These are phyloP conservation scores for Globia sparganii DNA, from an alignment of 2,888 invertebrate genomes.

Conservation along the genomic window DNA sequence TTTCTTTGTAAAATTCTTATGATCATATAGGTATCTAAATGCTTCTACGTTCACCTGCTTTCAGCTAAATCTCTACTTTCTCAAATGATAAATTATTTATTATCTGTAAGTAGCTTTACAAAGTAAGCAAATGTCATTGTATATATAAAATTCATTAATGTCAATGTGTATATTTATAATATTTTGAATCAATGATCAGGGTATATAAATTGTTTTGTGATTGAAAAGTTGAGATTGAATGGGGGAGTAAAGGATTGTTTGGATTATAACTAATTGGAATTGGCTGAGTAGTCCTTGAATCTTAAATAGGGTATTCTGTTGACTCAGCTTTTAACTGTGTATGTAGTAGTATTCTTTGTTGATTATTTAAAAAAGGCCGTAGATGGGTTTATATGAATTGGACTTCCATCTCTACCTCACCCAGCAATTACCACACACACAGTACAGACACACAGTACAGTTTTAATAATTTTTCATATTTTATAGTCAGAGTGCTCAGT, in stretches of 20 bases:
- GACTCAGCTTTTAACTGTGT: constrained; percentile 20
- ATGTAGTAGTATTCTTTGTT: background rate
- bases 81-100: too few species aligned
- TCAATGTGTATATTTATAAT: too few species aligned
- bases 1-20: constrained; percentile 77
- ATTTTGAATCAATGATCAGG: constrained; percentile 19
- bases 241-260: constrained; percentile 37
- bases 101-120: too few species aligned
- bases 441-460: too few species aligned
- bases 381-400: background rate
- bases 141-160: too few species aligned
- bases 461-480: background rate
- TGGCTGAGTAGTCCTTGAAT: constrained; percentile 41
- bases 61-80: constrained; percentile 77
- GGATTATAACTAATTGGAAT: constrained; percentile 45
- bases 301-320: constrained; percentile 21
- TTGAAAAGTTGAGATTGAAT: constrained; percentile 53
- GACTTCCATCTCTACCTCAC: background rate
- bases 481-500: background rate
- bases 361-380: background rate
- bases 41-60: constrained; percentile 71
- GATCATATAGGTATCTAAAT: constrained; percentile 82
- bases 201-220: constrained; percentile 46
- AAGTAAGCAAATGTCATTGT: too few species aligned
- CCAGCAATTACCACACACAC: background rate